phyloP scores from a whole-genome alignment of 2,113 vertebrate genomes.

The Callorhinus ursinus region DNA sequence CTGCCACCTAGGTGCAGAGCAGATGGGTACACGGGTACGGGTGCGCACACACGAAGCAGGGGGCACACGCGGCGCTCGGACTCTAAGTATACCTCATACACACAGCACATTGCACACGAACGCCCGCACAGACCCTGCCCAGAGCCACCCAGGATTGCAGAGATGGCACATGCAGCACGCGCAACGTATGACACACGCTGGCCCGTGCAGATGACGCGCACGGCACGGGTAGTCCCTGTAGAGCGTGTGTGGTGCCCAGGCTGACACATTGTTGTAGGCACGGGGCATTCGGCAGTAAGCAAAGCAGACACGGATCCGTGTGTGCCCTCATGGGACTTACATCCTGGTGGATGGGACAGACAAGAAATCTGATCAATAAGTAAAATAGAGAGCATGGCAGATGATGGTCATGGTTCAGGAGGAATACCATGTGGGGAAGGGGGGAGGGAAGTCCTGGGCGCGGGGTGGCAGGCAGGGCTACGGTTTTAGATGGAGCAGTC shows the following conservation, averaged over 20 bases:
- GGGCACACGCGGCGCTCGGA: neutral
- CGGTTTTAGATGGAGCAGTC: neutral
- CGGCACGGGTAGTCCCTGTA: no score
- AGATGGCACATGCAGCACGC: neutral
- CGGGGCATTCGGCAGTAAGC: neutral
- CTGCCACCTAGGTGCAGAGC: neutral
- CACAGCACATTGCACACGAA: rapidly evolving
- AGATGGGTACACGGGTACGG: rapidly evolving
- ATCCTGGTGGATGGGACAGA: neutral
- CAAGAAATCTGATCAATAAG: neutral
- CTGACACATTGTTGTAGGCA: neutral
- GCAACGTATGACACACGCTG: rapidly evolving
- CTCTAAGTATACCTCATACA: no score
- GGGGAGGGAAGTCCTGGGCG: neutral
- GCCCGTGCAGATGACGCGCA: neutral
- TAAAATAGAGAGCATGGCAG: neutral
- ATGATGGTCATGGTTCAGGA: neutral
- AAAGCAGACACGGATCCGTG: neutral
- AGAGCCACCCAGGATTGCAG: neutral
- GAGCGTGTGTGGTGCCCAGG: neutral
- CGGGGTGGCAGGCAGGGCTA: neutral
- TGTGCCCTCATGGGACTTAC: neutral
- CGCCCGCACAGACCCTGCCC: neutral
- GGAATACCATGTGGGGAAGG: neutral
- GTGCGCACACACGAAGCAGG: neutral